Evolutionary conservation across 2,888 invertebrate species (phyloP), one percentile per base, ranked within the genome.

Genomic region (Hedya salicella): DNA sequence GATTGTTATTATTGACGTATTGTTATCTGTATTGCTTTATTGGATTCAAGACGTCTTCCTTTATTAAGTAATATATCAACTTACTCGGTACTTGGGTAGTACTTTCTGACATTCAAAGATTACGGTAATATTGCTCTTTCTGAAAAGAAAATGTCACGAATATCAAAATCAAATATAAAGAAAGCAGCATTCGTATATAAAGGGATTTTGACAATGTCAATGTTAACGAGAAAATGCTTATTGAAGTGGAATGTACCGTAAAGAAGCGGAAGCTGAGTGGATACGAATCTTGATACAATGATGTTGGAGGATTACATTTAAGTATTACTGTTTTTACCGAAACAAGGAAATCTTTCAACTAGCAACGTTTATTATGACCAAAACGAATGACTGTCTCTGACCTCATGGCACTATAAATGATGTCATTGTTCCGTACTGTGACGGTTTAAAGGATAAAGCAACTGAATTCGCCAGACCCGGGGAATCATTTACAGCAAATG

Each of bases 1-100:
- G 85, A 85, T 85, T 85, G 83, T 83, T 80, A 78, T 74, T 78
- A 80, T 78, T 81, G 80, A 79, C 74, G 75, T 56, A 49, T 48
- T 42, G 60, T 66, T 66, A 66, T 66, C 66, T 66, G 66, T 49
- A 40, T 19, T 48, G 61, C 21, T 53, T 50, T 53, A 63, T 39
- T 54, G 50, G 42, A 48, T 50, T 50, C 50, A 32, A 64, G 57
- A 64, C 48, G 48, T 46, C 30, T 53, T 62, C 48, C 39, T 56
- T 56, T 50, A 57, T 57, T 46, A 32, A 32, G 32, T 57, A 46
- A 57, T 57, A 57, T 46, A 57, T 57, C 44, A 57, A 32, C n/a
- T 14, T 30, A 16, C 46, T 17, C 9, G 6, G 17, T 44, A 32
- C 17, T 32, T 19, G 19, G n/a, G 32, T 19, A n/a, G 36, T 36